Conservation (phyloP, 2,797 vertebrate genomes). For the Chanos chanos region DNA sequence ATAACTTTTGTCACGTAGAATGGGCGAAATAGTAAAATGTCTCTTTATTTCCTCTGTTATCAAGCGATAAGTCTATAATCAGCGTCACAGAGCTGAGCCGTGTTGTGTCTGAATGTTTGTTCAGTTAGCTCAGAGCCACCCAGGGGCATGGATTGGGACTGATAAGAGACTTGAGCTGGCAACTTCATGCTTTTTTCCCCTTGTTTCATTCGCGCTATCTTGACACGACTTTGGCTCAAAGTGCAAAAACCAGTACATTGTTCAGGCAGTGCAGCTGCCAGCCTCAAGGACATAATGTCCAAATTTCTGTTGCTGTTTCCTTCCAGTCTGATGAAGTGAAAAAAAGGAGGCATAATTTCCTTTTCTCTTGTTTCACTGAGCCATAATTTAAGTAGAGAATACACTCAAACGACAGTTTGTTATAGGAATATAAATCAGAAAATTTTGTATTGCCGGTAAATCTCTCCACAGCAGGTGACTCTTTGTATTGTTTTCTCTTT, state of each 20-base stretch:
- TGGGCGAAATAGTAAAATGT: not conserved
- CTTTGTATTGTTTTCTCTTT: slow-evolving; percentile 32
- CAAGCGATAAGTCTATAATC: not conserved
- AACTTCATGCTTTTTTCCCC: slow-evolving; percentile 45
- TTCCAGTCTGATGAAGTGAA: slow-evolving; percentile 52
- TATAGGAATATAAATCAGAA: slow-evolving; percentile 43
- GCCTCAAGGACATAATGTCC: slow-evolving; percentile 48
- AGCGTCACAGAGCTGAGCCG: not conserved
- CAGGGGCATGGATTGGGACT: slow-evolving; percentile 34
- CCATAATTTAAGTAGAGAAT: slow-evolving; percentile 53
- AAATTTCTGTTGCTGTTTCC: slow-evolving; percentile 55
- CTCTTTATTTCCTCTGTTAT: not conserved
- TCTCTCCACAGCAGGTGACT: slow-evolving; percentile 28
- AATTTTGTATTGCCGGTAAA: slow-evolving; percentile 25
- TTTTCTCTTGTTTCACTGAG: slow-evolving; percentile 47
- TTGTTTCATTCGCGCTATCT: slow-evolving; percentile 65
- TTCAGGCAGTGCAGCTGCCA: slow-evolving; percentile 59
- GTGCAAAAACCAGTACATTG: slow-evolving; percentile 44
- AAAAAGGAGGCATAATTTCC: slow-evolving; percentile 39
- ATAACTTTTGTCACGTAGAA: no score
- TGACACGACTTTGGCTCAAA: slow-evolving; percentile 41
- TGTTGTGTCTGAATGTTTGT: slow-evolving; percentile 32
- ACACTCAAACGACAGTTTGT: slow-evolving; percentile 44
- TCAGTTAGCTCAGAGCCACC: slow-evolving; percentile 29
- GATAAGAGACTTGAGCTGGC: slow-evolving; percentile 48